These are phyloP conservation scores for Cheirogaleus major DNA, from an alignment of 2,797 vertebrate genomes.

Conservation along the genomic window DNA sequence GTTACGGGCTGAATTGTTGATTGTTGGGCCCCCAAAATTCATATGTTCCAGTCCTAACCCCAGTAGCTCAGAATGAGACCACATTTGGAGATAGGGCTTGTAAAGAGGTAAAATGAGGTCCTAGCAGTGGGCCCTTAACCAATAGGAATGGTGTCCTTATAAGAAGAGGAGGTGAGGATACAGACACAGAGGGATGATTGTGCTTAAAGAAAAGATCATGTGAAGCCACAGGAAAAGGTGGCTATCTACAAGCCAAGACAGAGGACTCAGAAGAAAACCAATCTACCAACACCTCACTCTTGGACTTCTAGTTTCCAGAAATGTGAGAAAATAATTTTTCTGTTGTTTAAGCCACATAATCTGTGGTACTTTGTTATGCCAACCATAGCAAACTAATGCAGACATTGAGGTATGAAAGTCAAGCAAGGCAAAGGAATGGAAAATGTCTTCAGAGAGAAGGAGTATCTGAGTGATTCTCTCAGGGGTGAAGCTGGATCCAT, in stretches of 20 bases:
- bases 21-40: background rate
- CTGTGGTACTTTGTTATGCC: background rate
- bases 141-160: background rate
- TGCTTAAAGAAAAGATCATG: accelerated
- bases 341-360: background rate
- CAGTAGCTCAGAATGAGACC: background rate
- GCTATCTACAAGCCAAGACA: background rate
- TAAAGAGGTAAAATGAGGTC: background rate
- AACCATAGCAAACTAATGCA: background rate
- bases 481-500: background rate
- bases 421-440: background rate
- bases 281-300: background rate
- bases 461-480: background rate
- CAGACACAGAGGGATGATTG: background rate
- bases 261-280: background rate
- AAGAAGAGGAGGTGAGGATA: background rate
- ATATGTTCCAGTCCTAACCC: background rate
- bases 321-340: background rate
- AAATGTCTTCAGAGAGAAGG: background rate
- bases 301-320: background rate
- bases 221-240: background rate
- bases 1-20: background rate
- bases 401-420: background rate
- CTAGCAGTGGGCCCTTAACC: background rate
- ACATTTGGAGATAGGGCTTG: background rate